Evolutionary conservation across 1,140 invertebrate species (phyloP), one percentile per base, ranked within the genome.

Genomic region (Drosophila sturtevanti): DNA sequence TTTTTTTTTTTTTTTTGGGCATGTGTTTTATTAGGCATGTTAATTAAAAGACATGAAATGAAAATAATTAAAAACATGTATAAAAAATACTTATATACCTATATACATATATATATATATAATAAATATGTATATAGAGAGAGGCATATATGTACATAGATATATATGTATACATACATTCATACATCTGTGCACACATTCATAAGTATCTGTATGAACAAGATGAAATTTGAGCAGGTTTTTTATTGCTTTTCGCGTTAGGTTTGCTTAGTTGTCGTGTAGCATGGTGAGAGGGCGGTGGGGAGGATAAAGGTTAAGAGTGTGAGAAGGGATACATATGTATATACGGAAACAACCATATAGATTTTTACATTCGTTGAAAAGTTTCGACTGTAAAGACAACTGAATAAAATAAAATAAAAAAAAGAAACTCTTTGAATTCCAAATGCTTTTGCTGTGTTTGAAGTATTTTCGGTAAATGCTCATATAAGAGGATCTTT

Each of bases 41-140:
- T 90, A 90, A 90, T 90, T 90, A 90, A 90, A 90, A 90, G 86
- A 90, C 86, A 90, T 90, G 86, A 90, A 90, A 90, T 89, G 84
- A 89, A 89, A 89, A 89, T 89, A 89, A 89, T 89, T 82, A 84
- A 89, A 87, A 87, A 89, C 79, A 82, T 87, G 69, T 81, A 79
- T 75, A 70, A 68, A 82, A 77, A 81, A 55, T 59, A n/a, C n/a
- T n/a, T n/a, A 48, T 38, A 54, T 61, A 35, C 21, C 27, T 65
- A 70, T 55, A 62, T 61, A 69, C 7, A 38, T 12, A 37, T 21
- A 52, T 12, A 44, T 35, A 67, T n/a, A 58, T n/a, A 14, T 16
- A 31, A 31, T 31, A 31, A 31, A 24, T 10, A 59, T 51, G 34
- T 60, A 31, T 31, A 31, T 9, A 4, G 18, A 16, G 0, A 7